phyloP scores from a whole-genome alignment of 2,797 vertebrate species.

The Macroramphosus scolopax region DNA sequence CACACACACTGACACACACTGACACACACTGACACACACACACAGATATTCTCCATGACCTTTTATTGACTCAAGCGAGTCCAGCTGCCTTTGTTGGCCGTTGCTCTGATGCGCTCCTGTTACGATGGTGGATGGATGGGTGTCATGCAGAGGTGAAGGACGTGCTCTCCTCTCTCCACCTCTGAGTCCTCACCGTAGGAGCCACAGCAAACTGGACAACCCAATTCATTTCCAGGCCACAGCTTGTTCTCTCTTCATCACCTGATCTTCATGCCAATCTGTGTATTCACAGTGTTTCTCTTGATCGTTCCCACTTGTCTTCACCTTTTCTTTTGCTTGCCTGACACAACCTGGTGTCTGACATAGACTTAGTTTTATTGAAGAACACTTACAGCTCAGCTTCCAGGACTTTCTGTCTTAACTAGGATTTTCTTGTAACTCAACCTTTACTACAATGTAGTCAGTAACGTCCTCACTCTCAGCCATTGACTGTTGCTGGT shows the following conservation, averaged over 20 bases:
- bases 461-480: too few relatives aligned
- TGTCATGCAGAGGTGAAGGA: conserved; percentile 70
- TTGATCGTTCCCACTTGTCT: neutral
- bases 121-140: conserved; percentile 70
- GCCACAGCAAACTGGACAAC: conserved; percentile 47
- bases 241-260: conserved; percentile 9
- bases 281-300: conserved; percentile 3
- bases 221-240: conserved; percentile 22
- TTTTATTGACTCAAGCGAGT: conserved; percentile 73
- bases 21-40: conserved; percentile 49
- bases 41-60: conserved; percentile 53
- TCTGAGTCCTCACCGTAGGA: conserved; percentile 44
- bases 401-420: neutral
- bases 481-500: too few relatives aligned
- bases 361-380: neutral
- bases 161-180: conserved; percentile 45
- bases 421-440: too few relatives aligned
- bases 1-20: conserved; percentile 23
- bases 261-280: conserved; percentile 5
- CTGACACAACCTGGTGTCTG: neutral
- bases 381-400: neutral
- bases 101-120: conserved; percentile 72
- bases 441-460: too few relatives aligned
- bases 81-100: conserved; percentile 69
- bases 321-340: too few relatives aligned